Evolutionary conservation across 2,888 invertebrate genomes (phyloP).

Genomic region (Drosophila anceps): DNA sequence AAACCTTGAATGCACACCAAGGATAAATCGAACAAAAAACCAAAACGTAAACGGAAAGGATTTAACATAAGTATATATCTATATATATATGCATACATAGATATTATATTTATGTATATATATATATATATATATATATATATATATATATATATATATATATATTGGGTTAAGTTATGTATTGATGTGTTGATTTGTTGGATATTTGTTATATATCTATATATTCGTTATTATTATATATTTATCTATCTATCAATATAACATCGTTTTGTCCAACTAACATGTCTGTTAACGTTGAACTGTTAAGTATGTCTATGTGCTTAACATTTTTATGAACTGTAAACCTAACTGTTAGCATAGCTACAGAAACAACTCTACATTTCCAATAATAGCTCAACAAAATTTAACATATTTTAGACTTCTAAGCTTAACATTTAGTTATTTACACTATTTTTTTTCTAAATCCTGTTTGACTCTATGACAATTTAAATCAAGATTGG

Average conservation of each 20-base stretch:
- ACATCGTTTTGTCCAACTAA: background rate
- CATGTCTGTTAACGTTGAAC: background rate
- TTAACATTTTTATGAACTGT: background rate
- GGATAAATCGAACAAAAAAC: constrained; percentile 30
- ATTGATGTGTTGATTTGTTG: constrained; percentile 3
- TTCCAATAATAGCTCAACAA: background rate
- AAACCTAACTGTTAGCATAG: background rate
- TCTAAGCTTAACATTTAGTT: no score
- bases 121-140: background rate
- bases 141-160: constrained; percentile 11
- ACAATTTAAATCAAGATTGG: no score
- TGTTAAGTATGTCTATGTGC: background rate
- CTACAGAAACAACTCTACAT: background rate
- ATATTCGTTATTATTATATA: background rate
- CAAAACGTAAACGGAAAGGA: constrained; percentile 24
- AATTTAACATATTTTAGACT: background rate
- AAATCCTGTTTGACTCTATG: no score
- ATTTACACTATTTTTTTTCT: no score
- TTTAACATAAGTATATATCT: constrained; percentile 11
- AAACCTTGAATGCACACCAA: constrained; percentile 69
- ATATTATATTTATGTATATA: constrained; percentile 4
- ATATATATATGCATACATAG: constrained; percentile 8
- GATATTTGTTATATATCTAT: background rate
- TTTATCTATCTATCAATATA: background rate
- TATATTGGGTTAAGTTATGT: constrained; percentile 10